These are phyloP conservation scores for Liparis tanakae DNA, from an alignment of 2,797 vertebrate species.

Conservation along the genomic window DNA sequence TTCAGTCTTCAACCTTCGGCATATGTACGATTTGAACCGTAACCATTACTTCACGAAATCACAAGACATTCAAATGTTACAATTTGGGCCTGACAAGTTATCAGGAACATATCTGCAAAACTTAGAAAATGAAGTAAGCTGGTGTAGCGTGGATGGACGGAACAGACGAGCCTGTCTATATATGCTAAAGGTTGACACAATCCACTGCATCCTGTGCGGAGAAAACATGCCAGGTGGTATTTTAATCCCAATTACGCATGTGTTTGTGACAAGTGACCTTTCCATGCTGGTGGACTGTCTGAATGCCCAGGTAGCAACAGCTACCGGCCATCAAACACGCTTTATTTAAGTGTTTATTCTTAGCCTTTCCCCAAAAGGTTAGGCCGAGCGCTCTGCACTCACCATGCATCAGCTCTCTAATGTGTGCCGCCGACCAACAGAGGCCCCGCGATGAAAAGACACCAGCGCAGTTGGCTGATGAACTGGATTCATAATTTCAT, in stretches of 20 bases:
- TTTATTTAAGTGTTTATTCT: constrained; percentile 83
- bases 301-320: constrained; percentile 68
- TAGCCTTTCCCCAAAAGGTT: constrained; percentile 78
- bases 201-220: constrained; percentile 41
- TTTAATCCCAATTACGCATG: constrained; percentile 80
- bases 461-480: constrained; percentile 54
- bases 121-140: background rate
- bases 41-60: background rate
- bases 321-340: constrained; percentile 76
- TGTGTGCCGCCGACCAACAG: constrained; percentile 56
- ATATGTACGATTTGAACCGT: background rate
- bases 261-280: constrained; percentile 81
- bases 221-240: constrained; percentile 74
- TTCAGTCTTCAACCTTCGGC: background rate
- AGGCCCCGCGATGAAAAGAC: constrained; percentile 31
- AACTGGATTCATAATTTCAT: constrained; percentile 48
- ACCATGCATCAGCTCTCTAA: constrained; percentile 60
- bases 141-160: constrained; percentile 36
- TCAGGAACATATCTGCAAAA: constrained; percentile 22
- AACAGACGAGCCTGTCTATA: constrained; percentile 57
- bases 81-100: constrained; percentile 2
- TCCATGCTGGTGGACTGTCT: constrained; percentile 64
- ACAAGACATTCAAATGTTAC: constrained; percentile 1
- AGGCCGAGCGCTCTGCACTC: constrained; percentile 60
- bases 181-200: constrained; percentile 60